These are phyloP conservation scores for Aleiodes sp. DNA, from an alignment of 1,140 invertebrate genomes.

Conservation along the genomic window DNA sequence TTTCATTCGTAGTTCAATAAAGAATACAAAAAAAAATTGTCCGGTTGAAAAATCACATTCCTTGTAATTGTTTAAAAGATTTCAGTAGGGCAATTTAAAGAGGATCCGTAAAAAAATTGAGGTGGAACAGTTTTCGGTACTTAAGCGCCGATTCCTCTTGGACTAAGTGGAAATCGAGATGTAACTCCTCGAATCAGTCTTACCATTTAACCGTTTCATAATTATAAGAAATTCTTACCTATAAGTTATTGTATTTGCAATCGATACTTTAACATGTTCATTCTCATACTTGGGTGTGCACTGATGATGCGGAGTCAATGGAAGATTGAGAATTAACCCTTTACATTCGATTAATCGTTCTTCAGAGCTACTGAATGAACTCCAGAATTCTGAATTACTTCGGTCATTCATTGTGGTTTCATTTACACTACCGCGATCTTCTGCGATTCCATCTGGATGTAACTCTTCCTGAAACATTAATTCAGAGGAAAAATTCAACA, in stretches of 20 bases:
- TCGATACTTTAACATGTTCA: conserved; percentile 63
- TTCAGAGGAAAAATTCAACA: too few species aligned
- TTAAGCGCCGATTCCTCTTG: too few species aligned
- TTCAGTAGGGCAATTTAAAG: too few species aligned
- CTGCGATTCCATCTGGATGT: conserved; percentile 71
- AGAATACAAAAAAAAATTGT: too few species aligned
- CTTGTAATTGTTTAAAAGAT: too few species aligned
- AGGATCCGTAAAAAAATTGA: too few species aligned
- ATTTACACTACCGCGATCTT: conserved; percentile 70
- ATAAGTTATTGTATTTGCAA: conserved; percentile 72
- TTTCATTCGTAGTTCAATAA: too few species aligned
- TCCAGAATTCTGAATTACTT: conserved; percentile 81
- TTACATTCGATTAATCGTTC: conserved; percentile 78
- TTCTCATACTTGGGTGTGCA: conserved; percentile 65
- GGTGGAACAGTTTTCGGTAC: too few species aligned
- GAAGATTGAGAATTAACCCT: conserved; percentile 77
- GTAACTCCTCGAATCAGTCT: background rate
- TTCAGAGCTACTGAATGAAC: conserved; percentile 80
- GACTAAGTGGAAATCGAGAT: background rate
- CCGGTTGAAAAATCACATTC: too few species aligned
- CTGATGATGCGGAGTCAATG: conserved; percentile 70
- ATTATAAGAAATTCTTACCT: conserved; percentile 68
- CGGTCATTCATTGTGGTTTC: conserved; percentile 73
- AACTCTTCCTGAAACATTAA: conserved; percentile 47
- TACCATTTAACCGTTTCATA: too few species aligned